These are phyloP conservation scores for Caradrina clavipalpis DNA, from an alignment of 2,888 invertebrate genomes.

Conservation along the genomic window DNA sequence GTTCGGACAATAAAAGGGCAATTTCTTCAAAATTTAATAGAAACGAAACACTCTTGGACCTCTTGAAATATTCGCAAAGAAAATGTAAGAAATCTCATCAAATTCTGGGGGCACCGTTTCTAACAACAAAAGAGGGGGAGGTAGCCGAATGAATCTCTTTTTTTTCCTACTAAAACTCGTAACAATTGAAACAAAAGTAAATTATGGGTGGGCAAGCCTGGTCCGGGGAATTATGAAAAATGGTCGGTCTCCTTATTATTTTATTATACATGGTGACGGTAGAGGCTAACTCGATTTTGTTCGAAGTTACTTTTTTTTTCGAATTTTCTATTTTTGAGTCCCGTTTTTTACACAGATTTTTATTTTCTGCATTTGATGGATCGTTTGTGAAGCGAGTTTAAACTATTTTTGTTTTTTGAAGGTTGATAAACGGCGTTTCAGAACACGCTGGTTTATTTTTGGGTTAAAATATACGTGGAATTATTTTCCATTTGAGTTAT, in stretches of 20 bases:
- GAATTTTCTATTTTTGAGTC: conserved; percentile 26
- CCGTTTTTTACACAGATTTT: conserved; percentile 56
- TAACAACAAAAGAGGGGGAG: conserved; percentile 74
- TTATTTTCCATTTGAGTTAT: conserved; percentile 10
- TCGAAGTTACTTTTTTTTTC: conserved; percentile 43
- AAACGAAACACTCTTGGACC: conserved; percentile 45
- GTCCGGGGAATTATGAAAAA: conserved; percentile 84
- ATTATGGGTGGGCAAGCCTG: conserved; percentile 77
- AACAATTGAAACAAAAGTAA: conserved; percentile 90
- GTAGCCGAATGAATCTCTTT: conserved; percentile 81
- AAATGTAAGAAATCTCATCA: conserved; percentile 72
- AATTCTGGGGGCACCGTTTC: conserved; percentile 66
- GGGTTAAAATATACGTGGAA: conserved; percentile 9
- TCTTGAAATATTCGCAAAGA: conserved; percentile 58
- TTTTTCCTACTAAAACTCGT: conserved; percentile 77
- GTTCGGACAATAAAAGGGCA: conserved; percentile 58
- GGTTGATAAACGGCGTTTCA: conserved; percentile 40
- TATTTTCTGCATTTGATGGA: conserved; percentile 57
- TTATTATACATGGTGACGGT: conserved; percentile 64
- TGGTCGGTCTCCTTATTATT: conserved; percentile 71
- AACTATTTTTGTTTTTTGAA: conserved; percentile 47
- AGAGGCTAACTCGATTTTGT: conserved; percentile 63
- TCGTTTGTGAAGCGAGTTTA: conserved; percentile 43
- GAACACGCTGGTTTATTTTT: conserved; percentile 21
- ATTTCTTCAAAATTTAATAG: conserved; percentile 62